A percentile compares a stretch with the other conserved stretches of the same genome.
These are phyloP conservation scores for Polymixis flavicincta DNA, from an alignment of 2,888 invertebrate genomes.

Conservation along the genomic window DNA sequence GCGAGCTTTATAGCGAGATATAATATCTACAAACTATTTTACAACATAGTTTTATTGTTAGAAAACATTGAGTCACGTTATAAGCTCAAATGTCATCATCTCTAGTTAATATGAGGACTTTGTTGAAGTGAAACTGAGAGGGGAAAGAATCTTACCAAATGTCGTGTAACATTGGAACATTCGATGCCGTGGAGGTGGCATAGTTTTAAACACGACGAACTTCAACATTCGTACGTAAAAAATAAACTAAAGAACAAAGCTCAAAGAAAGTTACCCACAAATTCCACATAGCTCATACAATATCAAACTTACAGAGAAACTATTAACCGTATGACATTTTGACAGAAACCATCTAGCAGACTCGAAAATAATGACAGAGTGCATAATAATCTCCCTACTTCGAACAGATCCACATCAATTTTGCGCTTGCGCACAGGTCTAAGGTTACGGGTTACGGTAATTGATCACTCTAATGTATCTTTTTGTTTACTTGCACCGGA, in stretches of 20 bases:
- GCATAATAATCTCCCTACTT: conserved; percentile 58
- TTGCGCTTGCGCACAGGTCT: conserved; percentile 63
- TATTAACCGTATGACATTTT: conserved; percentile 44
- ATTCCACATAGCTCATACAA: conserved; percentile 28
- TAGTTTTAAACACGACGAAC: neutral
- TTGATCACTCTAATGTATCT: conserved; percentile 79
- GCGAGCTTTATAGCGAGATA: conserved; percentile 53
- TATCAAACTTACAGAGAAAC: conserved; percentile 18
- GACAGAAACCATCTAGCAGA: conserved; percentile 48
- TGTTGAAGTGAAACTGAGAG: conserved; percentile 14
- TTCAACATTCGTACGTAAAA: neutral
- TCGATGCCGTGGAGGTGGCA: neutral
- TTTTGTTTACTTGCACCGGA: conserved; percentile 82
- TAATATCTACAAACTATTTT: conserved; percentile 50
- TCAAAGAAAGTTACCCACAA: conserved; percentile 17
- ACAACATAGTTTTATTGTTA: conserved; percentile 52
- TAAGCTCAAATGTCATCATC: conserved; percentile 38
- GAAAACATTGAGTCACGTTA: conserved; percentile 55
- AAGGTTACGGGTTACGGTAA: conserved; percentile 71
- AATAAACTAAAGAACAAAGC: conserved; percentile 8
- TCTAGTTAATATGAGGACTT: conserved; percentile 23
- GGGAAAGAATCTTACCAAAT: neutral
- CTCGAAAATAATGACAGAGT: conserved; percentile 61
- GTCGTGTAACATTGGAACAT: neutral
- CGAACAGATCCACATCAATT: conserved; percentile 57